Evolutionary conservation across 2,113 vertebrate genomes (phyloP).

Genomic region (Noturus placidus): DNA sequence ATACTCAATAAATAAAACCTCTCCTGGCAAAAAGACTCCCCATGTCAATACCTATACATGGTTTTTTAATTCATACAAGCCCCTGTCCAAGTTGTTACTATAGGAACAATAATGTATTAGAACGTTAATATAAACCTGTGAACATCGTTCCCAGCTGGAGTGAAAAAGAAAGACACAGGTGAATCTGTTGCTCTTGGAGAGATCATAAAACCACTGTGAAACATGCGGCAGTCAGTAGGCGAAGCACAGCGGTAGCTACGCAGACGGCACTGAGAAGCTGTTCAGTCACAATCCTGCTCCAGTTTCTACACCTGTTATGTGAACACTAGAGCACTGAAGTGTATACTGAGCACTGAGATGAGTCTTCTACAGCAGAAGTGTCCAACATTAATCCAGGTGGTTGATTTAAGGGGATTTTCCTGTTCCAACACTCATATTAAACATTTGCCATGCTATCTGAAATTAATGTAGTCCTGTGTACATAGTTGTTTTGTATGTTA

Average conservation of each 20-base stretch:
- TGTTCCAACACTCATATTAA: not conserved
- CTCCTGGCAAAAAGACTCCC: not conserved
- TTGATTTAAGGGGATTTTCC: not conserved
- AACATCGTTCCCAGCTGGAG: not conserved
- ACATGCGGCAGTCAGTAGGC: conserved; percentile 12
- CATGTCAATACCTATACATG: not conserved
- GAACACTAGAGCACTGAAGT: not conserved
- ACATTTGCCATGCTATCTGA: not conserved
- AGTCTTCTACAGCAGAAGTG: not conserved
- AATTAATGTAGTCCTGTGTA: not conserved
- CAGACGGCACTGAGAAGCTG: not conserved
- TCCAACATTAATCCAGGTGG: not conserved
- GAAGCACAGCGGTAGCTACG: not conserved
- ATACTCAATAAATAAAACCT: not conserved
- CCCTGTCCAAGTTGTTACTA: not conserved
- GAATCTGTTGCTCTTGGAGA: conserved; percentile 6
- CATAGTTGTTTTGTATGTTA: not conserved
- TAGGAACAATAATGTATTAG: not conserved
- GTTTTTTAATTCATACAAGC: not conserved
- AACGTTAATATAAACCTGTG: not conserved
- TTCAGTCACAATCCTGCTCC: conserved; percentile 11
- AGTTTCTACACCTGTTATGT: conserved; percentile 24
- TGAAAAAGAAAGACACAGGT: conserved; percentile 46
- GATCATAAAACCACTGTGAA: conserved; percentile 16
- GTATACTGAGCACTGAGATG: not conserved